Base-by-base conservation (phyloP, 2,113 vertebrate genomes). In the Sarotherodon lohbergeri region DNA sequence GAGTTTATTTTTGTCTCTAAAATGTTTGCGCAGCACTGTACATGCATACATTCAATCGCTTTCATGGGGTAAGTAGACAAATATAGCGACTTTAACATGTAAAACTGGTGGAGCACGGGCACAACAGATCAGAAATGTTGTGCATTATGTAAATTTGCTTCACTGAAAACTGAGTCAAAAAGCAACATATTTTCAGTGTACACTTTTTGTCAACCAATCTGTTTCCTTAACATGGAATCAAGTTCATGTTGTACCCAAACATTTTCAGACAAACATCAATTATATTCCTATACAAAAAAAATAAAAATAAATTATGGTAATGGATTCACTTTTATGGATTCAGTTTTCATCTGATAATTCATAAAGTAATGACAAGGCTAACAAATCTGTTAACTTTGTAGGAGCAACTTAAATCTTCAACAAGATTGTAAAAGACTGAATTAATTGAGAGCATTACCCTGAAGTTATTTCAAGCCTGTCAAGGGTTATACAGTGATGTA, bases 221-320 rank as follows among this genome's bases (percentile, higher is more conserved):
- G 22, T 84, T 84, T 34, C 48, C 24, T 17, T 36, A 50, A 68
- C 9, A 84, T 48, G 73, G 68, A 86, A 88, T 88, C 71, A 87
- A 79, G 50, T 54, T 88, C 10, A 76, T 66, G 63, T 22, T 52
- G 39, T 79, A 55, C 41, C 59, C 5, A 68, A 66, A 88, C 7
- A 68, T 68, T 87, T 87, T 83, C 22, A 86, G 41, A 87, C 43
- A 89, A 57, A 46, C 17, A 80, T 50, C 32, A 83, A 89, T 86
- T 80, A 92, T n/a, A 86, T 78, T 81, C 11, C 76, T 10, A 39
- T 92, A 92, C 32, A 91, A 91, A 92, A 91, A 92, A 89, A 80
- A 76, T 66, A 66, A 66, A n/a, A 24, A 55, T n/a, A 85, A 66
- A 63, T 90, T 80, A 55, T 78, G 16, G 83, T 32, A 41, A 88